Evolutionary conservation across 1,140 invertebrate species (phyloP), one percentile per base, ranked within the genome.

Genomic region (Rhysida immarginata): DNA sequence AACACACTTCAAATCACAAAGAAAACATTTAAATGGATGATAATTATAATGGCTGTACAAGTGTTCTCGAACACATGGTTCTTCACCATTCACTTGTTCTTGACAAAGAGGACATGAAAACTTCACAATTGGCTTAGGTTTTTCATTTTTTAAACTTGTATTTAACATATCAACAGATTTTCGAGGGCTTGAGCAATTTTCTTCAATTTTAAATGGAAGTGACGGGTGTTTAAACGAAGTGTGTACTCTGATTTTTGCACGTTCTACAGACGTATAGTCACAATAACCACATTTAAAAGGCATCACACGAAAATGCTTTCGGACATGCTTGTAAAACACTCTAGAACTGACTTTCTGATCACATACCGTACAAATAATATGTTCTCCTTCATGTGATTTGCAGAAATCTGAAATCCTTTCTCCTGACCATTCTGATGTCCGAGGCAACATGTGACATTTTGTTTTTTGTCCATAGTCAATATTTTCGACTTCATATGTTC

Each of bases 281-380:
- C 58, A 59, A 46, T 59, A 54, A 26, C 55, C 58, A 44, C 58
- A 59, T 20, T 53, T 53, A 26, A 53, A 59, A 2, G 55, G 50
- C 26, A 54, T 59, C 2, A 54, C 29, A 21, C 44, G 16, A 5
- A 56, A 43, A 45, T 59, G 58, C 27, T 57, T 59, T 21, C 49
- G 48, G 2, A 42, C 50, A 27, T 59, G 58, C 29, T 59, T 59
- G 41, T 59, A 58, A 25, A 59, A 59, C 8, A 50, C 56, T 29
- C 58, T 54, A 16, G 29, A 35, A 13, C 44, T 27, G 2, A 56
- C 58, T 21, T 51, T 51, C 16, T 18, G 26, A 1, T 49, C 45
- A 23, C 55, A 56, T 5, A 55, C 54, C 25, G 35, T 49, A 25
- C 55, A 56, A 13, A 56, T 26, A 16, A 56, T 21, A 3, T 49